Base-by-base conservation (phyloP, 2,888 invertebrate genomes). In the Barypeithes pellucidus region DNA sequence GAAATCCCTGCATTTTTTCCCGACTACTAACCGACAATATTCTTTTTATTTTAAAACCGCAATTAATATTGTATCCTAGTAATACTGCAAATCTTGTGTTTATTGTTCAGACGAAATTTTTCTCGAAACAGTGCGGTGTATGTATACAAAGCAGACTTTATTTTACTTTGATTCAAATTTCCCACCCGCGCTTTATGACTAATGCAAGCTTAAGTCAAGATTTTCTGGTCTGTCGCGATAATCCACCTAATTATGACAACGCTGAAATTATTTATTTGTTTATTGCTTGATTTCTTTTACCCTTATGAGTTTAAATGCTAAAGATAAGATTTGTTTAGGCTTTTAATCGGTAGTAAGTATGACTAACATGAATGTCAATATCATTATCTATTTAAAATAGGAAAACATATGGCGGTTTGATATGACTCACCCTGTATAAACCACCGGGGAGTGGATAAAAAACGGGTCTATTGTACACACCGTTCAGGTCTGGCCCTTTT, bases 401-500 rank as follows among this genome's bases (percentile, higher is more conserved):
- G 54, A 57, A n/a, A n/a, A 57, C 54, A 57, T 52, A 29, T 57
- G 54, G 54, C 33, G 11, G 29, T 33, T 16, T 12, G 24, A 33
- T 33, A 57, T 57, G 54, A 57, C 9, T 57, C 54, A 57, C 54
- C 54, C 54, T 57, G 54, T 57, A 57, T n/a, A 33, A 57, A n/a
- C 33, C 18, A 33, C 14, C 33, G 24, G 52, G 52, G 29, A 29
- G 29, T 12, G 18, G 18, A 33, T 29, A 54, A 57, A 54, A 57
- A 33, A 11, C 11, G 54, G 54, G 7, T 29, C 54, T 11, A 16
- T 57, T 57, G 54, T 57, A 57, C 16, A 54, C 54, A 54, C 3
- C 14, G 29, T 33, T 18, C 54, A 57, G 33, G 33, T n/a, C 54
- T 57, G 54, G 9, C 33, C 54, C 33, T 57, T 57, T 22, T 54